Base-by-base conservation (phyloP, 2,888 invertebrate genomes). In the Rotaria magnacalcarata region DNA sequence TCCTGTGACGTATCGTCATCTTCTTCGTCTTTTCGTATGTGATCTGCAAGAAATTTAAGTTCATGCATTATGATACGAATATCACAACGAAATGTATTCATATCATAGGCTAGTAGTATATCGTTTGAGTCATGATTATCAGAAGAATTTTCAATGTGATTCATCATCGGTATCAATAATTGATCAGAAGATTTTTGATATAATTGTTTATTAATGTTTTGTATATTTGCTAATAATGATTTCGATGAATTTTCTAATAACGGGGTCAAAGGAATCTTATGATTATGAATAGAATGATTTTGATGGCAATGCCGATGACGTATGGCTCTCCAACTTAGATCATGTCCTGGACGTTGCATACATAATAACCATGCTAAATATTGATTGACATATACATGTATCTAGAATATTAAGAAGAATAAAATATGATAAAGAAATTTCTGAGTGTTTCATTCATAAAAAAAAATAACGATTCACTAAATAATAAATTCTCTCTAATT, bases 281-380 rank as follows among this genome's bases (percentile, higher is more conserved):
- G 16, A 67, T 16, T 34, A 43, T n/a, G 6, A 2, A 41, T 41
- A 11, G 24, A 14, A 10, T 21, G 21, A 14, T 75, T 41, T 75
- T 21, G 47, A 11, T 8, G 41, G 11, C 2, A 3, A 41, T 21
- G 43, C 0, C 41, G 8, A 43, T 21, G 75, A 75, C 75, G 75
- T 24, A 75, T 75, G 34, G 43, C 47, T 43, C 14, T 24, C 41
- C 41, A 75, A 43, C n/a, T 43, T 41, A 75, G 24, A 24, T 86
- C 86, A 21, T 86, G 50, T 34, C 84, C 54, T 27, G 86, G 86
- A 52, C 85, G 85, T 75, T 75, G 85, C 86, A 86, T 86, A 85
- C 85, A n/a, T 84, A 86, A 60, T 21, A 86, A 24, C 52, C 80
- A 80, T 27, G 86, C 86, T 21, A 85, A 43, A 86, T 80, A 86